Conservation (phyloP, 1,140 invertebrate species). For the Cataglyphis hispanica region DNA sequence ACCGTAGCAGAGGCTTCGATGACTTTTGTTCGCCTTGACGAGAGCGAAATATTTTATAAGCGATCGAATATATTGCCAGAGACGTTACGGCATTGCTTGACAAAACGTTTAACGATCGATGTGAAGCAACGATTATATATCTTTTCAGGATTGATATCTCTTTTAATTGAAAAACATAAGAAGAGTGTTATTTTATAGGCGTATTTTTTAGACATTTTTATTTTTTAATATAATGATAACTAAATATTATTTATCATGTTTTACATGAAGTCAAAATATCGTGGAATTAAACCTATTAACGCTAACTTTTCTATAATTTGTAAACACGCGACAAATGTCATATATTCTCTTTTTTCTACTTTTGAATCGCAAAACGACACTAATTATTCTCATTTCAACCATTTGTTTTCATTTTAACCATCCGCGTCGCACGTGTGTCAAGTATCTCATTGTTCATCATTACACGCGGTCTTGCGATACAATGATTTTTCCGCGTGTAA, state of each 20-base stretch:
- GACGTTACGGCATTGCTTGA: not conserved
- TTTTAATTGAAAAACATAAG: not conserved
- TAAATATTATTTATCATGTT: not conserved
- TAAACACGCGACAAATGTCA: not conserved
- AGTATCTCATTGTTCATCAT: conserved; percentile 1
- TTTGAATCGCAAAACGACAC: not conserved
- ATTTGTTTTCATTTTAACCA: conserved; percentile 6
- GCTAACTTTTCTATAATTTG: not conserved
- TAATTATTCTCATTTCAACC: not conserved
- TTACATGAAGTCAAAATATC: not conserved
- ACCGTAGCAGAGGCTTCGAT: conserved; percentile 46
- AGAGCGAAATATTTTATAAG: conserved; percentile 57
- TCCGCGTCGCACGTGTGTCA: not conserved
- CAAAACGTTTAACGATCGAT: conserved; percentile 50
- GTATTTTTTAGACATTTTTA: not conserved
- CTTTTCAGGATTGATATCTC: not conserved
- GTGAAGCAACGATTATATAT: not conserved
- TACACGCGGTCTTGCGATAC: conserved; percentile 20
- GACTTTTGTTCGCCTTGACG: conserved; percentile 67
- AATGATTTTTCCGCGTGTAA: not conserved
- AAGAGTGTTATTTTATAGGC: not conserved
- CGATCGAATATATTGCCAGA: conserved; percentile 34
- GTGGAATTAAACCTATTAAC: not conserved
- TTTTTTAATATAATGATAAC: not conserved
- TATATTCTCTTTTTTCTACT: not conserved